Conservation (phyloP, 64 coral and sea anemone genomes). For the Montipora cactus region DNA sequence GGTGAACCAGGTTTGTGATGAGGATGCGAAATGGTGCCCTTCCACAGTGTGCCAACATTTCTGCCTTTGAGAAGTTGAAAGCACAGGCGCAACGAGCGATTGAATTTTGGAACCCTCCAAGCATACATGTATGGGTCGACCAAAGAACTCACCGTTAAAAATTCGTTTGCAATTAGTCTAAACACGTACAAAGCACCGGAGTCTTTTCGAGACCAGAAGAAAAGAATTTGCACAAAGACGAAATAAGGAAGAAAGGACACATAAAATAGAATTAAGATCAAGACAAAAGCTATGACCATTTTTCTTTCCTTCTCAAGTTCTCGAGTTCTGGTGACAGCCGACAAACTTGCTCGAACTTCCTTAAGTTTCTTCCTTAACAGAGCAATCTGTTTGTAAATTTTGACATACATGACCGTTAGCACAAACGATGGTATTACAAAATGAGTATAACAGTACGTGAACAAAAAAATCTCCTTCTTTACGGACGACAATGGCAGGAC, state of each 20-base stretch:
- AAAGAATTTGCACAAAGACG: slow-evolving; percentile 6
- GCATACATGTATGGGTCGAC: slow-evolving; percentile 34
- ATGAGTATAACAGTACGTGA: slow-evolving; percentile 43
- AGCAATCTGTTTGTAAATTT: slow-evolving; percentile 14
- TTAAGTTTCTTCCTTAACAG: slow-evolving; percentile 14
- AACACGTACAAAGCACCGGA: neutral
- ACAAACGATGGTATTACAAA: slow-evolving; percentile 33
- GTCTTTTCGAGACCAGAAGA: neutral
- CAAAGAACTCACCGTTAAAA: slow-evolving; percentile 3
- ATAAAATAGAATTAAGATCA: slow-evolving; percentile 12
- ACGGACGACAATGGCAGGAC: slow-evolving; percentile 17
- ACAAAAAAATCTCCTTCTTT: slow-evolving; percentile 17
- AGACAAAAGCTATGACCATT: slow-evolving; percentile 5
- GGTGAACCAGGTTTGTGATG: neutral
- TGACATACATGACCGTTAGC: slow-evolving; percentile 15
- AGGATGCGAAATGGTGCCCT: neutral
- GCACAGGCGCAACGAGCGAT: neutral
- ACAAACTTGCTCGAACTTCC: slow-evolving; percentile 11
- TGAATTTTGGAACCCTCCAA: slow-evolving; percentile 24
- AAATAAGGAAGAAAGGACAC: slow-evolving; percentile 38
- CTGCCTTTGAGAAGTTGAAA: neutral
- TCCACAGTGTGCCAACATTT: neutral
- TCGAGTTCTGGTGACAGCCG: neutral
- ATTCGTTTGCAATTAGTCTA: slow-evolving; percentile 4
- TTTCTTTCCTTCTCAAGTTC: slow-evolving; percentile 25